A percentile compares a stretch with the other conserved stretches of the same genome.
Evolutionary conservation across 2,797 vertebrate species (phyloP).

Genomic region (Ctenochaetus hawaiiensis): DNA sequence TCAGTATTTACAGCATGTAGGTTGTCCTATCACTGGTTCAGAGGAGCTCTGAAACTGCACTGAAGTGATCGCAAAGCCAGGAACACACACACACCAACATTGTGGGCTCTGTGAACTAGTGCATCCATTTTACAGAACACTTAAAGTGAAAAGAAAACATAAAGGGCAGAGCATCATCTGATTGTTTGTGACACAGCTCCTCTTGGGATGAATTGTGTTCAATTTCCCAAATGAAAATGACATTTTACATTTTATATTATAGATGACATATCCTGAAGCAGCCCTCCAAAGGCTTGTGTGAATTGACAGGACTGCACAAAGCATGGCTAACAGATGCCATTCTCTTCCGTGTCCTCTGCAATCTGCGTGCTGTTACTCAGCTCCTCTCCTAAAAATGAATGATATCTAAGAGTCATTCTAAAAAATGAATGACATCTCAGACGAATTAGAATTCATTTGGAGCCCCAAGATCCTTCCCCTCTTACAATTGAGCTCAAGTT

Average conservation of each 20-base stretch:
- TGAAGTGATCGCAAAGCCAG: constrained; percentile 11
- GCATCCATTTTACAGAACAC: constrained; percentile 24
- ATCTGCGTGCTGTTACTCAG: constrained; percentile 23
- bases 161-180: constrained; percentile 42
- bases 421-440: constrained; percentile 61
- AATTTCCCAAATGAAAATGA: constrained; percentile 59
- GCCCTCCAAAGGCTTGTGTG: constrained; percentile 43
- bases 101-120: constrained; percentile 28
- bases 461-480: constrained; percentile 35
- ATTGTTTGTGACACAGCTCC: constrained; percentile 62
- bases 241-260: constrained; percentile 65
- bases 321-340: constrained; percentile 35
- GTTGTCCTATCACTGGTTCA: not conserved
- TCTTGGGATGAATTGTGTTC: constrained; percentile 65
- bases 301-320: constrained; percentile 41
- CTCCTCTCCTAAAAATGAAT: constrained; percentile 47
- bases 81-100: constrained; percentile 5
- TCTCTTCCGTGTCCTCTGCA: constrained; percentile 37
- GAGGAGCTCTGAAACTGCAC: not conserved
- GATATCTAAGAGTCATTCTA: constrained; percentile 47
- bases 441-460: constrained; percentile 56
- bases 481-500: constrained; percentile 37
- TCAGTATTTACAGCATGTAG: not conserved
- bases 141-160: constrained; percentile 49
- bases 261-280: constrained; percentile 57